Evolutionary conservation across 2,797 vertebrate genomes (phyloP).

Genomic region (Sebastes jordani): DNA sequence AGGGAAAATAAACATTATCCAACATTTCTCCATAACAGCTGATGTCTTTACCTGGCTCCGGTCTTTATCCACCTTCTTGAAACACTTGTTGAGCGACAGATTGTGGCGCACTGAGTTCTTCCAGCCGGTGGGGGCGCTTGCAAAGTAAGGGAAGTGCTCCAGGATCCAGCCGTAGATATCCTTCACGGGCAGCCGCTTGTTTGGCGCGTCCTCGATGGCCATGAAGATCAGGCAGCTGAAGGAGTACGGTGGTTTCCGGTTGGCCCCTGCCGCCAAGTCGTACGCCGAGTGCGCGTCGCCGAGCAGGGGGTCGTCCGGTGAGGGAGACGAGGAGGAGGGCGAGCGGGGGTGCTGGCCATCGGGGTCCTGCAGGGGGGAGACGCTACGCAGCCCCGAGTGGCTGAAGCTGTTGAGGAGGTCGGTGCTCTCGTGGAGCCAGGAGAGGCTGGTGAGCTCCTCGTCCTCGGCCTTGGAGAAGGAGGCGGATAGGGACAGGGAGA

Average conservation of each 20-base stretch:
- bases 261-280: constrained; percentile 91
- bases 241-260: constrained; percentile 95
- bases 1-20: neutral
- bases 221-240: constrained; percentile 99
- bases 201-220: constrained; percentile 96
- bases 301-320: constrained; percentile 83
- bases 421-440: constrained; percentile 98
- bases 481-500: constrained; percentile 89
- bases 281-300: constrained; percentile 83
- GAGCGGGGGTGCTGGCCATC: constrained; percentile 84
- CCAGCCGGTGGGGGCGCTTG: constrained; percentile 97
- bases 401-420: constrained; percentile 97
- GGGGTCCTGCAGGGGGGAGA: constrained; percentile 91
- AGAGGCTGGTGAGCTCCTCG: constrained; percentile 95
- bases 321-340: constrained; percentile 87
- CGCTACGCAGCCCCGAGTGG: constrained; percentile 89
- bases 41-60: constrained; percentile 91
- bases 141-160: constrained; percentile 98
- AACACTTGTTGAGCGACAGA: constrained; percentile 97
- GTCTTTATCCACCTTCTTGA: constrained; percentile 99
- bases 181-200: constrained; percentile 95
- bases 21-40: neutral
- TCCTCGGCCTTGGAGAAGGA: constrained; percentile 91
- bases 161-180: constrained; percentile 99
- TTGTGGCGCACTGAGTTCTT: constrained; percentile 99